phyloP scores from a whole-genome alignment of 2,113 vertebrate species.

The Spea bombifrons region DNA sequence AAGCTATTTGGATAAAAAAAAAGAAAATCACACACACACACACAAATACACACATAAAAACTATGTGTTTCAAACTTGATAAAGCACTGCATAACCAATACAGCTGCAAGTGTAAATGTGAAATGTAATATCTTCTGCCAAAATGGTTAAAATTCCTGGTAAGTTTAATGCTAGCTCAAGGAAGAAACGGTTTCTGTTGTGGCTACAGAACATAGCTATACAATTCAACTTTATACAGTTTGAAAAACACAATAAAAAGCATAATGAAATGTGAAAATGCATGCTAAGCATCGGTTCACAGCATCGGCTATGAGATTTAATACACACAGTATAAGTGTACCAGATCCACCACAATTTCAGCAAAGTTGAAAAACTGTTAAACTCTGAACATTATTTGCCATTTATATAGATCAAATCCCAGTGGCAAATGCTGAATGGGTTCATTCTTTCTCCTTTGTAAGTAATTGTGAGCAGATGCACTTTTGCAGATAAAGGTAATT shows the following conservation, averaged over 20 bases:
- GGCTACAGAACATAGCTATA: neutral
- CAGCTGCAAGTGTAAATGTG: no score
- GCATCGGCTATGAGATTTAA: constrained; percentile 24
- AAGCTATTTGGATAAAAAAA: no score
- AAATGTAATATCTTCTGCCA: no score
- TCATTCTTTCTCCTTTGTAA: constrained; percentile 55
- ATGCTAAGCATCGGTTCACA: constrained; percentile 2
- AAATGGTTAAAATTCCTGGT: no score
- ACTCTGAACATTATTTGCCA: constrained; percentile 46
- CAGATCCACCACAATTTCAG: constrained; percentile 43
- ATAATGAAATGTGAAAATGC: constrained; percentile 15
- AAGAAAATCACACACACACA: no score
- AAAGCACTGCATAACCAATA: no score
- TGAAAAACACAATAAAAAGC: constrained; percentile 32
- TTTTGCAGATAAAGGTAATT: constrained; percentile 65
- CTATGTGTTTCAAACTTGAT: no score
- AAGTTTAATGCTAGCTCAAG: no score
- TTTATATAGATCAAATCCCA: constrained; percentile 46
- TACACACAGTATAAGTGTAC: constrained; percentile 17
- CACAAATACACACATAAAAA: no score
- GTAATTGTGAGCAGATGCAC: constrained; percentile 57
- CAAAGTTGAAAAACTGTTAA: constrained; percentile 54
- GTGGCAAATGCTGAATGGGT: constrained; percentile 47
- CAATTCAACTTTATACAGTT: neutral
- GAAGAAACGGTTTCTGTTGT: no score